These are phyloP conservation scores for Tetragonula clypearis DNA, from an alignment of 1,140 invertebrate species.

Conservation along the genomic window DNA sequence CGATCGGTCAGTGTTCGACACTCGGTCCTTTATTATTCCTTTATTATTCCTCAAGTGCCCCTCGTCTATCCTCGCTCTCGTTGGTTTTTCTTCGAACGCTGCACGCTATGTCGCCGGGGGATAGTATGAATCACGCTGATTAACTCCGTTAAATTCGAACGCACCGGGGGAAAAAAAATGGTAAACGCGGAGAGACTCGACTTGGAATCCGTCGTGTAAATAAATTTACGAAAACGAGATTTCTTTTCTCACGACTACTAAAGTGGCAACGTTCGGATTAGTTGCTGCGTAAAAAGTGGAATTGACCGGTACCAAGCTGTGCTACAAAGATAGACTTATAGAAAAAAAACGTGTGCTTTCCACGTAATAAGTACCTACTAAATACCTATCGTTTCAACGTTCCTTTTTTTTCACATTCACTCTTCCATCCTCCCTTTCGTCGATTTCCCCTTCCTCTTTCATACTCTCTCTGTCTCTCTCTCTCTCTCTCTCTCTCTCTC, in stretches of 20 bases:
- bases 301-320: background rate
- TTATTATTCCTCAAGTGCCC: background rate
- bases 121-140: too few relatives aligned
- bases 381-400: background rate
- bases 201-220: background rate
- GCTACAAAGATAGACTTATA: too few relatives aligned
- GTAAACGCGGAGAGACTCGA: background rate
- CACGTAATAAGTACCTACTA: background rate
- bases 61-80: background rate
- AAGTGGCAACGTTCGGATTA: background rate
- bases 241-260: background rate
- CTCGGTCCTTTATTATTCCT: background rate
- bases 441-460: background rate
- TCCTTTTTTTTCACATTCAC: background rate
- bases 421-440: too few relatives aligned
- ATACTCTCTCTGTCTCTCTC: background rate
- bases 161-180: background rate
- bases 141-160: background rate
- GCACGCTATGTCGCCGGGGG: background rate
- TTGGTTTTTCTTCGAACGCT: fast-evolving
- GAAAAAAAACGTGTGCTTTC: too few relatives aligned
- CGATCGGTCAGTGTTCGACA: constrained; percentile 33
- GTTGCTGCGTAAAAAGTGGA: background rate
- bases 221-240: background rate
- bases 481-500: background rate